Conservation (phyloP, 2,797 vertebrate genomes). For the Aphelocoma californica region DNA sequence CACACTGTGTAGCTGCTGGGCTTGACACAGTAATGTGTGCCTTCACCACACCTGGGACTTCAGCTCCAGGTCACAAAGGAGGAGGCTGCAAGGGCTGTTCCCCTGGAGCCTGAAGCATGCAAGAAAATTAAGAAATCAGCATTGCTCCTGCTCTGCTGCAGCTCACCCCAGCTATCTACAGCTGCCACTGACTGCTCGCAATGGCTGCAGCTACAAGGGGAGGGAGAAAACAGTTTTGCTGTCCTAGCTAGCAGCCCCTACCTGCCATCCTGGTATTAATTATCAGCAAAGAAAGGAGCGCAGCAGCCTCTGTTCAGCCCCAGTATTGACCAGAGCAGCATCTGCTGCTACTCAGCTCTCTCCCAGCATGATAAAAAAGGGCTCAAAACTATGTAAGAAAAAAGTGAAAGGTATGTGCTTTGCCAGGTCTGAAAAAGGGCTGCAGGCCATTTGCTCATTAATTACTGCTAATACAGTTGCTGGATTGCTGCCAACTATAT, state of each 20-base stretch:
- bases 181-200: not conserved
- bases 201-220: not conserved
- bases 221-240: not conserved
- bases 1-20: not conserved
- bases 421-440: not conserved
- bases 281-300: not conserved
- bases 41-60: not conserved
- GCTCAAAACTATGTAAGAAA: not conserved
- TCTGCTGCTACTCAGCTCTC: not conserved
- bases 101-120: not conserved
- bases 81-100: not conserved
- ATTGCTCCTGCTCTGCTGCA: not conserved
- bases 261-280: not conserved
- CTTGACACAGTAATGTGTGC: not conserved
- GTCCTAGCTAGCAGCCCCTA: not conserved
- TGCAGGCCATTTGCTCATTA: slow-evolving; percentile 20
- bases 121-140: not conserved
- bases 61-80: not conserved
- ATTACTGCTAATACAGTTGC: slow-evolving; percentile 26
- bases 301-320: not conserved
- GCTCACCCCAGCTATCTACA: slow-evolving; percentile 31
- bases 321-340: not conserved
- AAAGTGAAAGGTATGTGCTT: not conserved
- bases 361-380: not conserved
- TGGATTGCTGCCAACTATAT: not conserved